Evolutionary conservation across 2,113 vertebrate genomes (phyloP).

Genomic region (Noctilio leporinus): DNA sequence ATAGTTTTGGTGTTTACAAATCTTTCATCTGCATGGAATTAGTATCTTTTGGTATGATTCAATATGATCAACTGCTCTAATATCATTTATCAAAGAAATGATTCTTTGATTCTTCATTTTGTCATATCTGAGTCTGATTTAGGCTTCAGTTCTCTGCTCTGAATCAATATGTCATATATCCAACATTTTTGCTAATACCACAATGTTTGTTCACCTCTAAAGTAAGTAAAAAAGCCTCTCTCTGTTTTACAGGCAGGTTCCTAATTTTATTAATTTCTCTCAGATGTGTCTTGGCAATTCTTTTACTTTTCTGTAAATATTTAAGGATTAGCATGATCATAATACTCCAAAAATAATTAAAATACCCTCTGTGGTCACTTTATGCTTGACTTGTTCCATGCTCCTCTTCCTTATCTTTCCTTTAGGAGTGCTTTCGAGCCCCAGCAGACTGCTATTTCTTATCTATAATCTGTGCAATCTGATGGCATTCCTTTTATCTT

Average conservation of each 20-base stretch:
- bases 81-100: background rate
- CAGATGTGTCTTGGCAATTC: background rate
- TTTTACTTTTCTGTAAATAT: background rate
- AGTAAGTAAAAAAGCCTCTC: background rate
- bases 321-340: background rate
- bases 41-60: background rate
- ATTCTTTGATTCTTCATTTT: background rate
- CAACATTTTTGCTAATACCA: background rate
- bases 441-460: background rate
- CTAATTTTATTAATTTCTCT: background rate
- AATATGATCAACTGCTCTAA: background rate
- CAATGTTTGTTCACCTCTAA: background rate
- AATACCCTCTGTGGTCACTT: background rate
- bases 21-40: background rate
- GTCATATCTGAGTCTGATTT: background rate
- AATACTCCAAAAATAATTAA: background rate
- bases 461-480: slow-evolving; percentile 45
- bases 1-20: background rate
- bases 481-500: slow-evolving; percentile 33
- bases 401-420: background rate
- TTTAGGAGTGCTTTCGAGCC: background rate
- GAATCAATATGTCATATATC: background rate
- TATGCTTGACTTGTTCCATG: background rate
- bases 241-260: background rate
- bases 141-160: background rate